Evolutionary conservation across 2,888 invertebrate species (phyloP).

Genomic region (Stenotaenia linearis): DNA sequence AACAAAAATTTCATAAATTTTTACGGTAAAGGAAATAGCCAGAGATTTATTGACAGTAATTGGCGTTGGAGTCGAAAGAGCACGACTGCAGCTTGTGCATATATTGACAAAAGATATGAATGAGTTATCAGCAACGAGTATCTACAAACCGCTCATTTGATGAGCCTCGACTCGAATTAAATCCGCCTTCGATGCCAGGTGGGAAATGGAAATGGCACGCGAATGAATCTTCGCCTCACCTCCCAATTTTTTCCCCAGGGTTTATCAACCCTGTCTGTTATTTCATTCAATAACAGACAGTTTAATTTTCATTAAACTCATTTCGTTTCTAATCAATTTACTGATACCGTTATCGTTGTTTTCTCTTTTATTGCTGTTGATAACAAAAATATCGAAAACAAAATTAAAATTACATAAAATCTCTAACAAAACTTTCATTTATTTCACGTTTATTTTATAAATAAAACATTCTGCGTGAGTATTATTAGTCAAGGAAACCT

Average conservation of each 20-base stretch:
- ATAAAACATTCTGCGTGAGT: no score
- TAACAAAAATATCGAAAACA: background rate
- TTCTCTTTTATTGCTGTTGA: no score
- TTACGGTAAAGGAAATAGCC: no score
- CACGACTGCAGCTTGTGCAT: background rate
- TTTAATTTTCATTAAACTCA: background rate
- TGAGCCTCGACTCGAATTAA: background rate
- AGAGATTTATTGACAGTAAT: no score
- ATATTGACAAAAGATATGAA: background rate
- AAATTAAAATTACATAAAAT: background rate
- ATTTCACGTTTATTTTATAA: no score
- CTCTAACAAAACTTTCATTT: no score
- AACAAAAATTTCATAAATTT: no score
- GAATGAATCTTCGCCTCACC: background rate
- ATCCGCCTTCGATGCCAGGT: conserved; percentile 2
- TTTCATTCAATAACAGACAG: background rate
- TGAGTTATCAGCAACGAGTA: background rate
- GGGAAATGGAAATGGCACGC: conserved; percentile 6
- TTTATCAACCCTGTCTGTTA: background rate
- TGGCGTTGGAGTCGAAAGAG: background rate
- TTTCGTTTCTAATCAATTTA: background rate
- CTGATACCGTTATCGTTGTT: background rate
- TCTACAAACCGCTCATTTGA: background rate
- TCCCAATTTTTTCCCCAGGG: background rate
- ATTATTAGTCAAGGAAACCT: no score